A percentile compares a stretch with the other conserved stretches of the same genome.
phyloP scores from a whole-genome alignment of 2,797 vertebrate genomes.

The Syngnathus rostellatus region DNA sequence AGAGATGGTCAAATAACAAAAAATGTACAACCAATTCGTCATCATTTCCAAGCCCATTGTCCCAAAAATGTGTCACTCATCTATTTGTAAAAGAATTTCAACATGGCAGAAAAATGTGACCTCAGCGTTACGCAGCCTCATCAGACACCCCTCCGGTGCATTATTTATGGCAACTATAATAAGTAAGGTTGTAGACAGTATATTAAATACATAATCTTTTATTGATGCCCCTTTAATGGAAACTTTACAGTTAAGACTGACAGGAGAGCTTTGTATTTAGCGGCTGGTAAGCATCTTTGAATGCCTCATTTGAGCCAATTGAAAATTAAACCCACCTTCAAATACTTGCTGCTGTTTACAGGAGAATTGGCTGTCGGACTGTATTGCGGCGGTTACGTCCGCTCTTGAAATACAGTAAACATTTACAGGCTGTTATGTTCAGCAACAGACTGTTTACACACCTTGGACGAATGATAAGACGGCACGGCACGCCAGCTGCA shows the following conservation, averaged over 20 bases:
- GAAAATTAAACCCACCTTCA: background rate
- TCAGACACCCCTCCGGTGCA: constrained; percentile 41
- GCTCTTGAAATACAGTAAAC: constrained; percentile 35
- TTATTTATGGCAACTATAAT: constrained; percentile 51
- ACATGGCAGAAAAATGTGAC: constrained; percentile 37
- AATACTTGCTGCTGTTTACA: background rate
- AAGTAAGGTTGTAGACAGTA: constrained; percentile 41
- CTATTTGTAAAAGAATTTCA: constrained; percentile 10
- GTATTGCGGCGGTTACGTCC: constrained; percentile 24
- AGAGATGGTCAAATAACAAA: background rate
- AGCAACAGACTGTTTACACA: constrained; percentile 54
- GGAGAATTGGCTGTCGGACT: background rate
- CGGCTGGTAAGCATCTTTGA: constrained; percentile 15
- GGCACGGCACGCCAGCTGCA: constrained; percentile 41
- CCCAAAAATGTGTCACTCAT: constrained; percentile 15
- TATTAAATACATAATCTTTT: constrained; percentile 56
- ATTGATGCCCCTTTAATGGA: constrained; percentile 43
- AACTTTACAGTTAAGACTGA: constrained; percentile 25
- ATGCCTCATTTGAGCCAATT: constrained; percentile 25
- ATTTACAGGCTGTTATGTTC: constrained; percentile 19
- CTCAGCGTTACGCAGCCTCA: constrained; percentile 32
- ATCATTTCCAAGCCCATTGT: constrained; percentile 19
- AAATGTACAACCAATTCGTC: constrained; percentile 13
- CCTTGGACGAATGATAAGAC: constrained; percentile 50
- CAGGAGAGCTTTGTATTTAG: constrained; percentile 21